Conservation (phyloP, 1,140 invertebrate genomes). For the Lucilia sericata region DNA sequence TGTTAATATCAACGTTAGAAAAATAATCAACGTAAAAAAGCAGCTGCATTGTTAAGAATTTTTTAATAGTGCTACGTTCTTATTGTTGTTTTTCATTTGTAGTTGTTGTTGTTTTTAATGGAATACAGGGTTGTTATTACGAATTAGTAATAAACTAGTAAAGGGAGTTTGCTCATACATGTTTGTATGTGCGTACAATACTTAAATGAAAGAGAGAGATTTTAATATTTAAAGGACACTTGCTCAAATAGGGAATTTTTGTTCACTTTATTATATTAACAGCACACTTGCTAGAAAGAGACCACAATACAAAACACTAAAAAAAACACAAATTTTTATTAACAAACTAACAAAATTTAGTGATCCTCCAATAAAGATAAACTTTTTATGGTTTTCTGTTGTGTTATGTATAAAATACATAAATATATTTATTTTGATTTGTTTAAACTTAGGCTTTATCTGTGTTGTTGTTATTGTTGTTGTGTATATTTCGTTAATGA, state of each 20-base stretch:
- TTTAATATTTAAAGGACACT: constrained; percentile 23
- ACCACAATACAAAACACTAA: not conserved
- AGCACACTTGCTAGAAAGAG: constrained; percentile 35
- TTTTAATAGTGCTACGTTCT: too few species aligned
- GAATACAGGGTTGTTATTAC: not conserved
- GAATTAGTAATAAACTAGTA: not conserved
- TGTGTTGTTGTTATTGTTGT: too few species aligned
- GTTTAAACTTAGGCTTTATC: not conserved
- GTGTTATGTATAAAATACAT: not conserved
- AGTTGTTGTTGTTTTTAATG: not conserved
- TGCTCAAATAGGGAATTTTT: constrained; percentile 2
- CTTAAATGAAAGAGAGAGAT: not conserved
- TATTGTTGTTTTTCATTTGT: too few species aligned
- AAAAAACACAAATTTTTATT: not conserved
- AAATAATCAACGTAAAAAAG: constrained; percentile 16
- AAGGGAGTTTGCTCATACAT: not conserved
- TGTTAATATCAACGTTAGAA: not conserved
- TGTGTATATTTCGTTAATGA: too few species aligned
- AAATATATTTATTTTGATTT: not conserved
- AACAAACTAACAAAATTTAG: not conserved
- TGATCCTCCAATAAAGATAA: not conserved
- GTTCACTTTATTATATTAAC: not conserved
- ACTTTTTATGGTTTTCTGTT: not conserved
- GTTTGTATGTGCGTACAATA: not conserved
- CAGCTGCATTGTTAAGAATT: constrained; percentile 44